Base-by-base conservation (phyloP, 2,797 vertebrate species). In the Tympanoctomys barrerae region DNA sequence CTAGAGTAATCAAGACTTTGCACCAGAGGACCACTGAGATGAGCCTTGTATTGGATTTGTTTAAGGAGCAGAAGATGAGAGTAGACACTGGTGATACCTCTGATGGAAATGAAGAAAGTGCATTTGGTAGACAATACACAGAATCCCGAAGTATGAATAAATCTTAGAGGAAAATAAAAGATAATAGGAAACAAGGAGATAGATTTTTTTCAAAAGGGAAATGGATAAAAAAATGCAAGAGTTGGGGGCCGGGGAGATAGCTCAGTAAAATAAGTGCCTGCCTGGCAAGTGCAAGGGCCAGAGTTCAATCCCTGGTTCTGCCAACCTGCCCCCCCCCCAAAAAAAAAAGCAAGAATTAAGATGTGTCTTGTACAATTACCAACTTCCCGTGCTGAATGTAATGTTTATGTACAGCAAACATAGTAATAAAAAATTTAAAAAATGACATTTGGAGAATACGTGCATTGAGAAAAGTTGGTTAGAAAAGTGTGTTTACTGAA, bases 401-500 rank as follows among this genome's bases (percentile, higher is more conserved):
- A 42, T 42, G 42, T 46, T 42, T 46, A 75, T 28, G 24, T 75
- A 75, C 26, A 46, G 24, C 6, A 49, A 46, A 75, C 73, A 71
- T 39, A 39, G 22, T 73, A 42, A 42, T 73, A 42, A 42, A 42
- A 26, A 10, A 70, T 75, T 75, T 13, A 16, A 46, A 28, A 70
- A 70, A 46, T 5, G 64, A 49, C 36, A 96, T 26, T 80, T 49
- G n/a, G 81, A 68, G 21, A 73, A 68, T 49, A 31, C 24, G 7
- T 62, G 33, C 33, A 19, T 92, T 75, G 42, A 90, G n/a, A 80
- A 87, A 89, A 87, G 83, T 61, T 66, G 61, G 28, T 89, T 93
- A n/a, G 57, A 62, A 82, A 75, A 81, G 10, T 24, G 66, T 79
- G 59, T 80, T 73, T 21, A 70, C n/a, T 71, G 83, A 77, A 87